Percentiles rank a stretch among this genome's conserved stretches.
These are phyloP conservation scores for Colletes latitarsis DNA, from an alignment of 1,140 invertebrate genomes.

Conservation along the genomic window DNA sequence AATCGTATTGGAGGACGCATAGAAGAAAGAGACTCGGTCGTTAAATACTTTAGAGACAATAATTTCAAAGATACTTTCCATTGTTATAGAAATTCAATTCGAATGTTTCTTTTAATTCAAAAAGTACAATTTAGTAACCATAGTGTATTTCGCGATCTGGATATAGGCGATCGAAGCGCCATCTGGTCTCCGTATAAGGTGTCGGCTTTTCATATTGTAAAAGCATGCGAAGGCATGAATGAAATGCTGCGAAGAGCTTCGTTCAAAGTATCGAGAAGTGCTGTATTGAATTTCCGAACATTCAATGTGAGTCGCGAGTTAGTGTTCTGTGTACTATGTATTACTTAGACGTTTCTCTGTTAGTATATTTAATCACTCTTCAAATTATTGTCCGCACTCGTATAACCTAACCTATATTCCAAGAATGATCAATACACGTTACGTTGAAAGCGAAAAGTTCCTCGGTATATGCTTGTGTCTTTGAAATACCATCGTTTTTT, in stretches of 20 bases:
- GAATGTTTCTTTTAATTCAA: background rate
- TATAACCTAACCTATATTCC: constrained; percentile 30
- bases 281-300: constrained; percentile 24
- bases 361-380: constrained; percentile 71
- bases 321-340: constrained; percentile 70
- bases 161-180: background rate
- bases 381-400: background rate
- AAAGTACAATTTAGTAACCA: background rate
- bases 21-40: background rate
- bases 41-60: background rate
- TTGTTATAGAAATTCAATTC: background rate
- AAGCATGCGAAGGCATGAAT: constrained; percentile 20
- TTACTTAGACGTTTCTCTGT: constrained; percentile 78
- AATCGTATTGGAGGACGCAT: background rate
- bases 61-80: background rate
- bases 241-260: constrained; percentile 29
- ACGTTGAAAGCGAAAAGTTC: background rate
- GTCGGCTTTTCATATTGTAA: constrained; percentile 1
- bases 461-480: background rate
- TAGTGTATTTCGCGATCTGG: background rate
- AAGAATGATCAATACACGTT: background rate
- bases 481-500: background rate
- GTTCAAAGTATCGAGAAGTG: constrained; percentile 27
- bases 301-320: constrained; percentile 55
- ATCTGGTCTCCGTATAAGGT: background rate